Conservation (phyloP, 2,113 vertebrate genomes). For the Pterophyllum scalare region DNA sequence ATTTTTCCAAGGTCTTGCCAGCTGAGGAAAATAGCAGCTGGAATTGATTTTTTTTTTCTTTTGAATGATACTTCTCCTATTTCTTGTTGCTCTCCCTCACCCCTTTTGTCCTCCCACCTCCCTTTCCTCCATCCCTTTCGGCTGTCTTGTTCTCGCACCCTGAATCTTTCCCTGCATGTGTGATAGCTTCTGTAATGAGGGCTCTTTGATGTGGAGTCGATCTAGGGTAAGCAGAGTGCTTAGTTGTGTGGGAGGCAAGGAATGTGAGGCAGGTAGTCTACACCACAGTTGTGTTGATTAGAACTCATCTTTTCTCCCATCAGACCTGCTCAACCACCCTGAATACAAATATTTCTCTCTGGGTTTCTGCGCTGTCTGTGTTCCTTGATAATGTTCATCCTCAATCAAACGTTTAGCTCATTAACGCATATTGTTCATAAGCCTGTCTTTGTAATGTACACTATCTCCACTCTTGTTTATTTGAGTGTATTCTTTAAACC, state of each 20-base stretch:
- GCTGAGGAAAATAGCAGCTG: slow-evolving; percentile 25
- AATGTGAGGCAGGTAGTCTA: slow-evolving; percentile 48
- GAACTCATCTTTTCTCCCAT: slow-evolving; percentile 28
- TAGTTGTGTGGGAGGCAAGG: slow-evolving; percentile 26
- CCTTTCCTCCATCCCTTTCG: background rate
- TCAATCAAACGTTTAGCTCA: background rate
- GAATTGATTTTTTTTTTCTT: slow-evolving; percentile 43
- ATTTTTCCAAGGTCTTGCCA: slow-evolving; percentile 17
- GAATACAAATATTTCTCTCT: slow-evolving; percentile 20
- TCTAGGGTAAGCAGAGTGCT: slow-evolving; percentile 53
- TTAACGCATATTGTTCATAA: background rate
- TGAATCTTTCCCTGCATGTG: slow-evolving; percentile 40
- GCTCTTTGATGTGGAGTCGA: slow-evolving; percentile 58
- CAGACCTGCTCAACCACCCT: slow-evolving; percentile 3
- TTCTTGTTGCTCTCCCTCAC: slow-evolving; percentile 5
- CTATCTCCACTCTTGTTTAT: slow-evolving; percentile 18
- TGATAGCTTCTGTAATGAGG: slow-evolving; percentile 43
- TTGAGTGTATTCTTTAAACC: slow-evolving; percentile 16
- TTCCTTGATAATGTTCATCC: background rate
- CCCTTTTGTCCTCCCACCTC: slow-evolving; percentile 6
- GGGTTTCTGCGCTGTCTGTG: background rate
- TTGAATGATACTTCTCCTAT: slow-evolving; percentile 22
- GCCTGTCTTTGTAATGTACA: background rate
- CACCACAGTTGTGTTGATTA: slow-evolving; percentile 17
- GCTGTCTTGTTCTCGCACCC: background rate